Conservation (phyloP, 2,797 vertebrate genomes). For the Sphenopsis melanotis region DNA sequence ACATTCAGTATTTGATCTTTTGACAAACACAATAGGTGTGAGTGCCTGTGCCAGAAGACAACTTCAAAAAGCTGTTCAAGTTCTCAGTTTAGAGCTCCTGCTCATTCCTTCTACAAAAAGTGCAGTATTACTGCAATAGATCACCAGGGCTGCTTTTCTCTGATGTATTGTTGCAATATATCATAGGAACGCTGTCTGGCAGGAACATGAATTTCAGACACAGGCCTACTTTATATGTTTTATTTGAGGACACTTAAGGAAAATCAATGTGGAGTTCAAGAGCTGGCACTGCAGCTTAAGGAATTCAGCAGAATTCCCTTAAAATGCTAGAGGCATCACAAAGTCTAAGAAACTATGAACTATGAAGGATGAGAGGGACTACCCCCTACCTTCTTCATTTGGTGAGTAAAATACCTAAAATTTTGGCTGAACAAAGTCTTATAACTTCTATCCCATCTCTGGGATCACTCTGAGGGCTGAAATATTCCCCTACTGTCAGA, state of each 20-base stretch:
- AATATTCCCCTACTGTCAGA: background rate
- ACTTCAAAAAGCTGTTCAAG: constrained; percentile 40
- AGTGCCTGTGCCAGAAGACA: background rate
- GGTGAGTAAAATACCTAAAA: background rate
- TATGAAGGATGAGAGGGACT: background rate
- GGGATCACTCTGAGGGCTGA: background rate
- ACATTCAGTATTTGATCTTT: background rate
- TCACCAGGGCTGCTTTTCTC: constrained; percentile 47
- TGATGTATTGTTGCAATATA: constrained; percentile 69
- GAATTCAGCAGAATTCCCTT: constrained; percentile 2
- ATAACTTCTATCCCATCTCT: background rate
- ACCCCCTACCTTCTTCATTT: background rate
- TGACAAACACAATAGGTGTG: background rate
- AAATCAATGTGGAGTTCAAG: constrained; percentile 62
- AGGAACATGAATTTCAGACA: constrained; percentile 66
- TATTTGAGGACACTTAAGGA: constrained; percentile 66
- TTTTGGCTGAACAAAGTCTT: background rate
- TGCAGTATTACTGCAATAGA: constrained; percentile 43
- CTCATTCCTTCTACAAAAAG: constrained; percentile 14
- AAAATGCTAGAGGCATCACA: background rate
- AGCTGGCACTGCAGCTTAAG: background rate
- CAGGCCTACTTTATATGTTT: constrained; percentile 48
- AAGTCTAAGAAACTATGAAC: constrained; percentile 8
- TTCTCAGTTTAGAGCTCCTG: constrained; percentile 17
- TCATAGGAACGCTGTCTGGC: constrained; percentile 54